Evolutionary conservation across 2,797 vertebrate genomes (phyloP), one percentile per base, ranked within the genome.

Genomic region (Amblyopsis hoosieri): DNA sequence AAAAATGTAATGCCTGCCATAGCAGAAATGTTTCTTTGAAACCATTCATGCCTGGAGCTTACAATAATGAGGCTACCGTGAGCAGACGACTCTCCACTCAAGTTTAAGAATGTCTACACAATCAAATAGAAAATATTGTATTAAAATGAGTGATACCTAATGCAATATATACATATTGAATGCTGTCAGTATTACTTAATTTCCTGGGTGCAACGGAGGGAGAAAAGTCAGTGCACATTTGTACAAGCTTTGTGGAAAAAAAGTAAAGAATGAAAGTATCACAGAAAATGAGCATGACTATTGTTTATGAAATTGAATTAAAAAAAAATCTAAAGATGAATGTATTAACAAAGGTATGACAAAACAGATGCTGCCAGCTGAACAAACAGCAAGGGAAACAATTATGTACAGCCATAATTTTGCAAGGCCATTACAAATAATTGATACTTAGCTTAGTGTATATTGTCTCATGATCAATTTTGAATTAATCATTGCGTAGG

Each of bases 251-350:
- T 73, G 65, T 79, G 73, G 80, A 77, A 78, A 87, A 87, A 57
- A 55, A 60, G n/a, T 52, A 45, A 23, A 80, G 75, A 76, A 83
- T 83, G 82, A 79, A 86, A 87, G 78, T 83, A 85, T 85, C 81
- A 90, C 90, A 91, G 81, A 68, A 86, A 78, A 69, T 73, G 66
- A 71, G 55, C 63, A 54, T 71, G 85, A 90, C 71, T 88, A 90
- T 91, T 87, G 89, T 92, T 90, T 75, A 90, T 82, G 78, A 85
- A 71, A 87, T 73, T 72, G 72, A 72, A 23, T 23, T 66, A 64
- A 57, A 72, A 69, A 55, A 48, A 5, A 70, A 82, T 76, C 53
- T 81, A 78, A 59, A 72, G 74, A 80, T 54, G 73, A 67, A 83
- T 53, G 75, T 14, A 31, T 80, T 89, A 90, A 90, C 82, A 90